A percentile compares a stretch with the other conserved stretches of the same genome.
phyloP scores from a whole-genome alignment of 2,888 invertebrate genomes.

The Psylliodes chrysocephalus region DNA sequence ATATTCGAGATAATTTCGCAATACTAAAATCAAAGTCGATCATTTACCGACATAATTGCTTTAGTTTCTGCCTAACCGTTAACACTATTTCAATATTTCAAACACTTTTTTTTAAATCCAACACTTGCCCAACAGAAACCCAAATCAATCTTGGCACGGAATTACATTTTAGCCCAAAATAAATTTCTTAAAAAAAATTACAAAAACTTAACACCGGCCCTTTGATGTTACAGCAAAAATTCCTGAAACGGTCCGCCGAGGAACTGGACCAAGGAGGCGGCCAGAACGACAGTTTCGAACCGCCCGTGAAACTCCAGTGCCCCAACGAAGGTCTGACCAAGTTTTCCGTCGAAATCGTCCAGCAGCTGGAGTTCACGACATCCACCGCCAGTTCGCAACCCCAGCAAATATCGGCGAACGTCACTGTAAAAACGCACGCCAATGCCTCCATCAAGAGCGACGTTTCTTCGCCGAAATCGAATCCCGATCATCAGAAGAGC shows the following conservation, averaged over 20 bases:
- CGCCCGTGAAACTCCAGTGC: constrained; percentile 75
- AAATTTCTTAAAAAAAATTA: background rate
- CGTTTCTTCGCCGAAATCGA: constrained; percentile 67
- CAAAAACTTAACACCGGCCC: background rate
- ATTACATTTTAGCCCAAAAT: too few species aligned
- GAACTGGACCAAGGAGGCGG: constrained; percentile 68
- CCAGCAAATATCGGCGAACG: constrained; percentile 91
- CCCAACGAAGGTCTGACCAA: constrained; percentile 71
- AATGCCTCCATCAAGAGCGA: constrained; percentile 75
- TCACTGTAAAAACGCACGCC: constrained; percentile 85
- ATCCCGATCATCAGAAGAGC: constrained; percentile 61
- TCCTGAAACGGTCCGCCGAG: constrained; percentile 78
- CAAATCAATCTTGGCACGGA: too few species aligned
- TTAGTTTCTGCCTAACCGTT: background rate
- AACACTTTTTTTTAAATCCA: background rate
- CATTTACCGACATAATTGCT: constrained; percentile 3
- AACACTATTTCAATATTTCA: background rate
- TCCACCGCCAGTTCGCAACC: constrained; percentile 88
- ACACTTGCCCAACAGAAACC: too few species aligned
- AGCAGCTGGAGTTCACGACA: constrained; percentile 89
- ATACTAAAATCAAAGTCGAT: constrained; percentile 1
- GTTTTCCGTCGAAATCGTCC: constrained; percentile 93
- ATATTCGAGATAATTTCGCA: constrained; percentile 8
- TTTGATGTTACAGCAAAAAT: constrained; percentile 76
- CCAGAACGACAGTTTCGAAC: constrained; percentile 70